Percentiles rank a stretch among this genome's conserved stretches.
Evolutionary conservation across 2,113 vertebrate species (phyloP).

Genomic region (Malurus alboscapulatus): DNA sequence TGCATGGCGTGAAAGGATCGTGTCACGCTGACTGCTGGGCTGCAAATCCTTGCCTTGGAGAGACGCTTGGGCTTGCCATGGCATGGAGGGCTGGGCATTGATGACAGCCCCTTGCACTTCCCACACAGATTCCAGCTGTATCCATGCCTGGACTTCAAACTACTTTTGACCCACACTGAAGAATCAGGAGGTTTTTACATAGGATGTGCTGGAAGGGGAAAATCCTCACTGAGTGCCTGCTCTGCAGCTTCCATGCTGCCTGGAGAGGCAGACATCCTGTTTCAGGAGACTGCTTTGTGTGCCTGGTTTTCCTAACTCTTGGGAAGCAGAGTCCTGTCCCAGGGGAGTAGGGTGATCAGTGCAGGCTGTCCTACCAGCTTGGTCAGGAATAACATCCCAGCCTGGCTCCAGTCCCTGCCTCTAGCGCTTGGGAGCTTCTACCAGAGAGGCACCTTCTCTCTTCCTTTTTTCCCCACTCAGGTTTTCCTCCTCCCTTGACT

Average conservation of each 20-base stretch:
- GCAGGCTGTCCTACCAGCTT: background rate
- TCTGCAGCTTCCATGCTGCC: background rate
- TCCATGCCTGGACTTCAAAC: background rate
- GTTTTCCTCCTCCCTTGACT: background rate
- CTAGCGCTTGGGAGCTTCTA: background rate
- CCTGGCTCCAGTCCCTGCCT: background rate
- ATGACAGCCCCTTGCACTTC: background rate
- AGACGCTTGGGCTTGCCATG: background rate
- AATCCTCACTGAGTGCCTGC: rapidly evolving
- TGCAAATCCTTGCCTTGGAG: background rate
- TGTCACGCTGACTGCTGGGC: background rate
- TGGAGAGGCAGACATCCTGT: slow-evolving; percentile 16
- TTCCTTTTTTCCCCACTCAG: background rate
- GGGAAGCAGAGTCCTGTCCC: background rate
- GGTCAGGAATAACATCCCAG: background rate
- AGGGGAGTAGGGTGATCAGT: background rate
- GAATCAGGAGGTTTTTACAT: background rate
- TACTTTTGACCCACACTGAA: background rate
- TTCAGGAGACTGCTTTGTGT: background rate
- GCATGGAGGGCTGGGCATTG: background rate
- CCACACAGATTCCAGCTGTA: background rate
- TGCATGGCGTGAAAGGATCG: background rate
- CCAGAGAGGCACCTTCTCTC: background rate
- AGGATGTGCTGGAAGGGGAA: background rate
- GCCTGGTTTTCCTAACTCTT: background rate